Base-by-base conservation (phyloP, 2,797 vertebrate species). In the Coluber constrictor region DNA sequence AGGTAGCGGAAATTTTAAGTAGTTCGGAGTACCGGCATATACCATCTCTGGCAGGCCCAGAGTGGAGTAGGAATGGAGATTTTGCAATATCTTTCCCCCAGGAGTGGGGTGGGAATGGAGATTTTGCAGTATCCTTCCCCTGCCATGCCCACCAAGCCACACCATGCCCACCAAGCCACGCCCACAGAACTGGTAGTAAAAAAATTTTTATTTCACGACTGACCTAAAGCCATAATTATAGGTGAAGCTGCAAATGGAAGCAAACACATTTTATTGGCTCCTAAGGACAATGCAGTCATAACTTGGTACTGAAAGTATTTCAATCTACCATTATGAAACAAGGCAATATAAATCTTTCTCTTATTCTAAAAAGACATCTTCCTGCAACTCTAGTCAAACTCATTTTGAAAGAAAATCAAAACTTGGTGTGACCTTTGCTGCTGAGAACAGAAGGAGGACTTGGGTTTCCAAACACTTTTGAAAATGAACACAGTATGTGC, bases 381-480 rank as follows among this genome's bases (percentile, higher is more conserved):
- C 55, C 23, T 1, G 2, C n/a, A 89, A 70, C 59, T 61, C 25
- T 23, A 63, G 10, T 15, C 88, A 88, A 59, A 9, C n/a, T n/a
- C 89, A 92, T 0, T 1, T 88, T 61, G 90, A 32, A 63, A 27
- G 79, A 61, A 89, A 54, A 10, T n/a, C 2, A 70, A 87, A 87
- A 88, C 86, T 29, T 74, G 47, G 87, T 8, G 86, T 88, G 47
- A 91, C 79, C 87, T 94, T 92, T 89, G 79, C 79, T 94, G 89
- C 32, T 0, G 0, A 86, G 56, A 90, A 6, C 61, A 10, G 2
- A 37, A 60, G 87, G 91, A 95, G 89, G 27, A 88, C 20, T 60
- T 0, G 10, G 37, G 20, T 92, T 54, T 0, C 51, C 59, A 79
- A 92, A 93, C 92, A 83, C 2, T 0, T 61, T 54, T 57, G 66